These are phyloP conservation scores for Fissipunctia ypsillon DNA, from an alignment of 2,888 invertebrate species.

Conservation along the genomic window DNA sequence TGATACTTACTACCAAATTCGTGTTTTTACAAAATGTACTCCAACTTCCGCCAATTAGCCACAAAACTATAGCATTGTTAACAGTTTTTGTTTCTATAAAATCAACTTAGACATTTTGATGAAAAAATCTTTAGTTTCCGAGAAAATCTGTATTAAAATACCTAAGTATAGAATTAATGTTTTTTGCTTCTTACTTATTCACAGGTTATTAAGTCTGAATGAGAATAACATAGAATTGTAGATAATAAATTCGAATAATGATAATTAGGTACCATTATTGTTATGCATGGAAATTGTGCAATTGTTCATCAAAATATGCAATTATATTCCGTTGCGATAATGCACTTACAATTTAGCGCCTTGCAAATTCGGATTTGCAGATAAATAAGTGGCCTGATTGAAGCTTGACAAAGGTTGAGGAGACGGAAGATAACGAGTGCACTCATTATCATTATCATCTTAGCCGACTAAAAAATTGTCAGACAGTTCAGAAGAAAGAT, in stretches of 20 bases:
- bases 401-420: not conserved
- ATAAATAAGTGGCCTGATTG: not conserved
- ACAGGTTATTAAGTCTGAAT: slow-evolving; percentile 51
- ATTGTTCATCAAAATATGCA: slow-evolving; percentile 28
- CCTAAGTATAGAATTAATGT: slow-evolving; percentile 30
- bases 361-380: not conserved
- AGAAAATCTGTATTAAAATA: slow-evolving; percentile 44
- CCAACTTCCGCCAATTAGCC: slow-evolving; percentile 26
- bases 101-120: slow-evolving; percentile 38
- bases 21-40: not conserved
- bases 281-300: slow-evolving; percentile 23
- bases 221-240: slow-evolving; percentile 21
- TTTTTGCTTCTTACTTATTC: slow-evolving; percentile 48
- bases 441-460: too few species aligned
- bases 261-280: slow-evolving; percentile 33
- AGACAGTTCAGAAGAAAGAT: not conserved
- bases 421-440: not conserved
- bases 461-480: not conserved
- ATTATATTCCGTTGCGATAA: not conserved
- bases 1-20: not conserved
- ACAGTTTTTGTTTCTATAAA: slow-evolving; percentile 46
- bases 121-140: slow-evolving; percentile 57
- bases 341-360: slow-evolving; percentile 3
- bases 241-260: slow-evolving; percentile 36
- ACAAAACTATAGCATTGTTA: slow-evolving; percentile 26